phyloP scores from a whole-genome alignment of 2,888 invertebrate genomes.

The Quadroppia sp. region DNA sequence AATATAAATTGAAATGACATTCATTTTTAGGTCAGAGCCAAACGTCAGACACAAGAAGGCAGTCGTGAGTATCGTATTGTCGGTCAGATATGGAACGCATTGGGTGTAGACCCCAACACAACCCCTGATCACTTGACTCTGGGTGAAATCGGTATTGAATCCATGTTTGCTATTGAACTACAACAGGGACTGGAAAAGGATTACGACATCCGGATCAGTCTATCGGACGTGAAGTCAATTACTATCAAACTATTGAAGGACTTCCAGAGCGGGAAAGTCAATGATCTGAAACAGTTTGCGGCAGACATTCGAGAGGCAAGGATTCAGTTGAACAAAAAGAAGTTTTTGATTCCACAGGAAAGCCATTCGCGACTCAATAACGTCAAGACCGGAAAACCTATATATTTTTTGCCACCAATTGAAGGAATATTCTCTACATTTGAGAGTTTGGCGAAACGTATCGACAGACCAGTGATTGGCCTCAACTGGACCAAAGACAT shows the following conservation, averaged over 20 bases:
- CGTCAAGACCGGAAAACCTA: constrained; percentile 49
- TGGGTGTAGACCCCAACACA: constrained; percentile 33
- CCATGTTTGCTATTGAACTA: constrained; percentile 65
- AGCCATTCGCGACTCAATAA: constrained; percentile 63
- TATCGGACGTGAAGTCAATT: neutral
- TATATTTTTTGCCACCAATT: constrained; percentile 71
- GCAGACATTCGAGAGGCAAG: neutral
- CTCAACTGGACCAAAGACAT: constrained; percentile 69
- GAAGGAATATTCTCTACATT: constrained; percentile 76
- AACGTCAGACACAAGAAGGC: neutral
- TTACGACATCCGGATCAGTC: constrained; percentile 5
- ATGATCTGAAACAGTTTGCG: neutral
- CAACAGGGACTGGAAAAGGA: constrained; percentile 14
- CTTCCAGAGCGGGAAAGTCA: neutral
- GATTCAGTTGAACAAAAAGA: constrained; percentile 50
- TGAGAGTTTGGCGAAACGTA: constrained; percentile 65
- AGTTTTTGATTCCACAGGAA: constrained; percentile 59
- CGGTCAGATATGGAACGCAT: constrained; percentile 16
- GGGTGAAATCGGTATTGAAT: constrained; percentile 96
- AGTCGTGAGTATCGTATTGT: neutral
- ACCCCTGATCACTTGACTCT: constrained; percentile 60
- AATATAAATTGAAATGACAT: no score
- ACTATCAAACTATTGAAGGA: constrained; percentile 10
- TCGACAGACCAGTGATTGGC: constrained; percentile 76
- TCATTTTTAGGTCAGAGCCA: constrained; percentile 2